phyloP scores from a whole-genome alignment of 2,888 invertebrate genomes.

The Eupithecia centaureata region DNA sequence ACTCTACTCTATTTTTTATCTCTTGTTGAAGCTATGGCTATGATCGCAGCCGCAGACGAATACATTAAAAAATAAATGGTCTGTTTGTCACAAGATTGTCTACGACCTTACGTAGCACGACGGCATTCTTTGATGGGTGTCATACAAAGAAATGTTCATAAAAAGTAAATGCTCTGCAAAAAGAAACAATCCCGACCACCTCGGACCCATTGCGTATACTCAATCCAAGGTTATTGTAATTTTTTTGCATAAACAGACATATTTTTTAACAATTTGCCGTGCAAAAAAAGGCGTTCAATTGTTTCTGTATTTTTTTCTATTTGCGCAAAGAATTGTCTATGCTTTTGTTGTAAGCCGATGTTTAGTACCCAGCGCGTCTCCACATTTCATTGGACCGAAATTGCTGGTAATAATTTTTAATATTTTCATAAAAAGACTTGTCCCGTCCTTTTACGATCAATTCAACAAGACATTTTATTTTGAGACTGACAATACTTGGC shows the following conservation, averaged over 20 bases:
- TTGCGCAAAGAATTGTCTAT: slow-evolving; percentile 59
- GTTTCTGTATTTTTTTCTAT: slow-evolving; percentile 55
- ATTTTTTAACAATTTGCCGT: slow-evolving; percentile 62
- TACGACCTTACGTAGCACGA: slow-evolving; percentile 1
- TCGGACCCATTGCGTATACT: slow-evolving; percentile 50
- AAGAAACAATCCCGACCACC: slow-evolving; percentile 54
- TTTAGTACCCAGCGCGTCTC: slow-evolving; percentile 23
- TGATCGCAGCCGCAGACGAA: neutral
- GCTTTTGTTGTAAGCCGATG: slow-evolving; percentile 37
- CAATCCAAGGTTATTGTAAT: slow-evolving; percentile 53
- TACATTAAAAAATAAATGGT: neutral
- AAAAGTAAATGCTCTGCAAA: slow-evolving; percentile 53
- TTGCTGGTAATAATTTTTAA: slow-evolving; percentile 23
- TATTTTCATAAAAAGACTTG: slow-evolving; percentile 31
- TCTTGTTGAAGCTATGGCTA: neutral
- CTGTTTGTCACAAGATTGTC: slow-evolving; percentile 28
- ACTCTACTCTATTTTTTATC: too few relatives aligned
- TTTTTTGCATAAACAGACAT: slow-evolving; percentile 65
- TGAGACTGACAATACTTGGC: slow-evolving; percentile 14
- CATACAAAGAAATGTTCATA: slow-evolving; percentile 46
- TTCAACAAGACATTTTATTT: slow-evolving; percentile 25
- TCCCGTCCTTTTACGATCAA: slow-evolving; percentile 24
- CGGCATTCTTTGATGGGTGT: slow-evolving; percentile 38
- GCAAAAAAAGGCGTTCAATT: slow-evolving; percentile 67
- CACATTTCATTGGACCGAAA: slow-evolving; percentile 26